phyloP scores from a whole-genome alignment of 2,113 vertebrate genomes.

The Clupea harengus region DNA sequence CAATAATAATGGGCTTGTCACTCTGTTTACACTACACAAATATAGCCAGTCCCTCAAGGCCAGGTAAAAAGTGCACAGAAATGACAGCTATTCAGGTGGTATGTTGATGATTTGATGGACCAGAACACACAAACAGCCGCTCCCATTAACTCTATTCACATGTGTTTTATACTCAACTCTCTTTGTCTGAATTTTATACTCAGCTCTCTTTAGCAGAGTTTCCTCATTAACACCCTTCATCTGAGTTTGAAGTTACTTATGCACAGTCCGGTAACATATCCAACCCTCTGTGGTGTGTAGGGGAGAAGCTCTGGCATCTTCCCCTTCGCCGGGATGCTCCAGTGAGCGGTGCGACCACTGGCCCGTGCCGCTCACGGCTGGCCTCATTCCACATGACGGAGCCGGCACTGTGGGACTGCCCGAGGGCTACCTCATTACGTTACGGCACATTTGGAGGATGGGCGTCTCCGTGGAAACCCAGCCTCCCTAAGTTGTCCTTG shows the following conservation, averaged over 20 bases:
- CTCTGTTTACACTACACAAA: neutral
- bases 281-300: neutral
- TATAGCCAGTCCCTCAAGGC: neutral
- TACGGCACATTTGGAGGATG: neutral
- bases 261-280: too few relatives aligned
- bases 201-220: too few relatives aligned
- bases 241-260: too few relatives aligned
- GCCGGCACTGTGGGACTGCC: neutral
- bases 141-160: too few relatives aligned
- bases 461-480: neutral
- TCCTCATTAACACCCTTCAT: too few relatives aligned
- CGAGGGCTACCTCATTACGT: neutral
- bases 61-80: neutral
- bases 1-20: neutral
- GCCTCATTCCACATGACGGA: conserved; percentile 4
- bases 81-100: neutral
- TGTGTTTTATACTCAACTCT: too few relatives aligned
- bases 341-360: neutral
- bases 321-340: too few relatives aligned
- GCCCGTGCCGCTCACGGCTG: neutral
- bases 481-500: neutral
- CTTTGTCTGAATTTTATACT: too few relatives aligned
- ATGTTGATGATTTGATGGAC: neutral
- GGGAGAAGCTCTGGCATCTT: too few relatives aligned
- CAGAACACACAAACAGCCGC: too few relatives aligned